Evolutionary conservation across 2,888 invertebrate species (phyloP), one percentile per base, ranked within the genome.

Genomic region (Ptychoptera contaminata): DNA sequence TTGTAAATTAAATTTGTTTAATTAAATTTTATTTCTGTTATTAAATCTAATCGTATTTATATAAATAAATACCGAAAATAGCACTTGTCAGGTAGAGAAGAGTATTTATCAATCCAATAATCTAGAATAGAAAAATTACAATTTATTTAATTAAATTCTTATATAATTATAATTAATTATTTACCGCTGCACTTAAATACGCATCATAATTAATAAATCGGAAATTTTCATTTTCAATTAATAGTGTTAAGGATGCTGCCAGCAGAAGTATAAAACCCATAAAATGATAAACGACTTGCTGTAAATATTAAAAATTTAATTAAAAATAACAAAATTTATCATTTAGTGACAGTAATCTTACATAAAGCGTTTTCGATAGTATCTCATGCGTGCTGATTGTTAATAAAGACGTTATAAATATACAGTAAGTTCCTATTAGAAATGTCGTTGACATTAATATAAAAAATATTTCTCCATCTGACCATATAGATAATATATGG

Each of bases 231-330:
- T 23, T 23, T 7, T 78, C 73, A 38, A 83, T 71, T 11, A 87
- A 58, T 32, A 86, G 69, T 2, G 76, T 73, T 40, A 82, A 60
- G 8, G 82, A 77, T 5, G 84, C 80, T 42, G 79, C 74, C 42
- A 88, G 61, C 51, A 84, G 73, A 45, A 88, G 63, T 44, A 83
- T 67, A 53, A 77, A 82, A 2, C 79, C 87, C 47, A 83, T 65
- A 8, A 77, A 72, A 54, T 90, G 88, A 57, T 83, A 90, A 49
- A 88, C 70, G 44, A 86, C 72, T 71, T 88, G 87, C 88, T 88
- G 67, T n/a, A n/a, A n/a, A n/a, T n/a, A n/a, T n/a, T n/a, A n/a
- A 23, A 23, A 23, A 23, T 23, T 23, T 23, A 23, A 23, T 23
- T 37, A 74, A 70, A 47, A 43, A 40, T 5, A 23, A 23, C 3